Evolutionary conservation across 1,140 invertebrate genomes (phyloP).

Genomic region (Trachymyrmex cornetzi): DNA sequence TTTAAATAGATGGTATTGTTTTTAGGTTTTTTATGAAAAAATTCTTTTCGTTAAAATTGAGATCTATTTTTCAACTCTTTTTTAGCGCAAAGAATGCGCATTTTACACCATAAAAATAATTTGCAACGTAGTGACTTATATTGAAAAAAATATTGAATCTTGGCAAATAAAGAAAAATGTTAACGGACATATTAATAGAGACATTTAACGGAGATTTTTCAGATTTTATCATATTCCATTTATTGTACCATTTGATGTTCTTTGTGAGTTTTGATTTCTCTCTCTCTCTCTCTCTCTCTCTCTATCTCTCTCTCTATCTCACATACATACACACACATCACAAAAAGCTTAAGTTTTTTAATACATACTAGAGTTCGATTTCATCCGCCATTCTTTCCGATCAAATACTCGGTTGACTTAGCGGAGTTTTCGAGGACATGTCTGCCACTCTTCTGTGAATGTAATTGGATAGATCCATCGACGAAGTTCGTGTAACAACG

Average conservation of each 20-base stretch:
- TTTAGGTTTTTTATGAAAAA: conserved; percentile 3
- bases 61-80: background rate
- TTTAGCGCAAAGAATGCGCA: background rate
- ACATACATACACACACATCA: too few species aligned
- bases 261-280: conserved; percentile 4
- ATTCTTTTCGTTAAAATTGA: background rate
- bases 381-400: conserved; percentile 21
- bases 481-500: conserved; percentile 59
- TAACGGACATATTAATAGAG: background rate
- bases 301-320: too few species aligned
- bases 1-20: background rate
- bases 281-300: too few species aligned
- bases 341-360: conserved; percentile 8
- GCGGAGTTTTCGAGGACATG: conserved; percentile 45
- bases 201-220: background rate
- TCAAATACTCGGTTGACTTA: conserved; percentile 49
- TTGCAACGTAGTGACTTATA: background rate
- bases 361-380: conserved; percentile 36
- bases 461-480: conserved; percentile 61
- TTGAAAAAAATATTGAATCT: background rate
- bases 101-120: background rate
- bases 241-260: background rate
- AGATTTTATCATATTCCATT: background rate
- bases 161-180: background rate
- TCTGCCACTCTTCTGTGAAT: conserved; percentile 22